Percentiles rank a stretch among this genome's conserved stretches.
Conservation (phyloP, 2,888 invertebrate genomes). For the Torymus tubicola region DNA sequence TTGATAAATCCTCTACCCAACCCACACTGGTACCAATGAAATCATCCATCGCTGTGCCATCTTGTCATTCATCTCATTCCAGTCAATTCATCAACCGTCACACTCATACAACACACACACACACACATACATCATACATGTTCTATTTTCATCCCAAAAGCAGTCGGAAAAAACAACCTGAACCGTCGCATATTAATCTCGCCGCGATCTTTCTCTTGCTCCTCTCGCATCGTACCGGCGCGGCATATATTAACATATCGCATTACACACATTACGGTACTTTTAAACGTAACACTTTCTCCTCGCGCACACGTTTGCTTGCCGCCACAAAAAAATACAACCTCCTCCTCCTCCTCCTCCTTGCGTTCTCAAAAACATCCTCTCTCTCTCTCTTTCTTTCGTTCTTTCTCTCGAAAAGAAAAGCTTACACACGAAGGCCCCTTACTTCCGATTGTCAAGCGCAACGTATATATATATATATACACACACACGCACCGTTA, state of each 20-base stretch:
- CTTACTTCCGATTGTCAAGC: constrained; percentile 35
- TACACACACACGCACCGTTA: too few relatives aligned
- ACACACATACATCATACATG: too few relatives aligned
- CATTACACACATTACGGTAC: constrained; percentile 55
- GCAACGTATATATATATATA: too few relatives aligned
- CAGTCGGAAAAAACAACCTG: background rate
- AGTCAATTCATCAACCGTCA: too few relatives aligned
- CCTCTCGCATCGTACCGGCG: background rate
- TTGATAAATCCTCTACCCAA: too few relatives aligned
- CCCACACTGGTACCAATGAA: too few relatives aligned
- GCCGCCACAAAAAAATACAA: constrained; percentile 8
- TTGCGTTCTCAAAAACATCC: constrained; percentile 33
- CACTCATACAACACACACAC: too few relatives aligned
- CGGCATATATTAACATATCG: constrained; percentile 50
- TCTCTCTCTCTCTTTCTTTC: constrained; percentile 9
- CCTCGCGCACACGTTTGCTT: background rate
- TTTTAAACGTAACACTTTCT: constrained; percentile 58
- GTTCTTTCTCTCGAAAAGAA: background rate
- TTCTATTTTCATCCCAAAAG: too few relatives aligned
- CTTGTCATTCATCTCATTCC: too few relatives aligned
- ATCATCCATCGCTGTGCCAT: too few relatives aligned
- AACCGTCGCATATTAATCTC: constrained; percentile 9
- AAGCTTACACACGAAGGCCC: background rate
- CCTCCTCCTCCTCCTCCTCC: background rate
- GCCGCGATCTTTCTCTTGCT: constrained; percentile 22